Base-by-base conservation (phyloP, 2,113 vertebrate genomes). In the Saccopteryx leptura region DNA sequence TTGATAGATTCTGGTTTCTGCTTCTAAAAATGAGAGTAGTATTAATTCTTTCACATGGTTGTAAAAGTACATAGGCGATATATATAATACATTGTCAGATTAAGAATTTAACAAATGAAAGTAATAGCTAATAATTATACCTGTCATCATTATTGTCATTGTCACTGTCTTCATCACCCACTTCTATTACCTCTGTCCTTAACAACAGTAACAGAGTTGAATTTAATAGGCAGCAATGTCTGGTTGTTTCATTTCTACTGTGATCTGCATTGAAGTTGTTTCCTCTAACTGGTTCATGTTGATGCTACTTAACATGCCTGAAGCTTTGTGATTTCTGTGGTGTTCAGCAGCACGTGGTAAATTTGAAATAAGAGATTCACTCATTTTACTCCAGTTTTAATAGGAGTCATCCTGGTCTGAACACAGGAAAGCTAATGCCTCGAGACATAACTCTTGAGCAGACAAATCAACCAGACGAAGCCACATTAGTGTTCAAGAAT, bases 351-450 rank as follows among this genome's bases (percentile, higher is more conserved):
- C 12, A 66, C 23, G 88, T 93, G 84, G 84, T 95, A 97, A 97
- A 98, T 81, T 97, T 78, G 82, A 97, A 94, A 92, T 84, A 97
- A 33, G 24, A 88, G 65, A 90, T 93, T 74, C 2, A 1, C 65
- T 97, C 88, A 33, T 48, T 89, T 88, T 18, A 61, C 48, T 97
- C 58, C 19, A 19, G 2, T 4, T 90, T 90, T 90, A 93, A 90
- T 19, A 65, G 33, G 33, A 86, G 46, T 92, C 39, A 69, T 24
- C 60, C 4, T 90, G 93, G 69, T 91, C 66, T 86, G 94, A 96
- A 85, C 76, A 96, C 19, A 90, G 93, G 71, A 94, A 96, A 96
- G 56, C 92, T 79, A 98, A 88, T 92, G 84, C 79, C 96, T 98
- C 90, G 95, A 94, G 97, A 17, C 93, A 33, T 80, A 82, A 80